These are phyloP conservation scores for Halichoeres trimaculatus DNA, from an alignment of 2,113 vertebrate species.

Conservation along the genomic window DNA sequence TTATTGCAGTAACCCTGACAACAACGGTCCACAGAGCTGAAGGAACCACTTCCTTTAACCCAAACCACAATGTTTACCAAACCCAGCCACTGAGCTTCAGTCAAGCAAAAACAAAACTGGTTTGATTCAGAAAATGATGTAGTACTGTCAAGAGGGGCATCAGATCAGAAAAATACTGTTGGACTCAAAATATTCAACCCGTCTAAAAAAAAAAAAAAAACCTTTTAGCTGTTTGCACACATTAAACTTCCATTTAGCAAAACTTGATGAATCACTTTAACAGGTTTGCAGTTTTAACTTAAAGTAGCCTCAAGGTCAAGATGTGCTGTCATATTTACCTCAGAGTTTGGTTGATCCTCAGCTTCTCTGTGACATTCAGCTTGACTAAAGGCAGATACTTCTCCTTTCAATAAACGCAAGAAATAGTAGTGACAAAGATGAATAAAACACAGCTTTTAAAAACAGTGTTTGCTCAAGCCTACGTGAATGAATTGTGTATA, in stretches of 20 bases:
- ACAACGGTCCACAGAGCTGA: no score
- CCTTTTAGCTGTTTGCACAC: no score
- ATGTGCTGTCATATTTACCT: constrained; percentile 33
- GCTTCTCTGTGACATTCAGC: not conserved
- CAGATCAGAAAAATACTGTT: no score
- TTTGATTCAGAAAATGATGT: not conserved
- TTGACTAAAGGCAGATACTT: not conserved
- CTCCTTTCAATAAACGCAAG: constrained; percentile 29
- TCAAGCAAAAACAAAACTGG: no score
- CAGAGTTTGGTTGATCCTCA: not conserved
- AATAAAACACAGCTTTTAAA: not conserved
- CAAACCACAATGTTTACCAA: not conserved
- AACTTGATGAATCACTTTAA: no score
- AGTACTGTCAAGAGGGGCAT: not conserved
- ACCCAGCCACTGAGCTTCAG: not conserved
- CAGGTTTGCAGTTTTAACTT: no score
- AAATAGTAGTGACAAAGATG: not conserved
- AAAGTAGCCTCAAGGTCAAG: no score
- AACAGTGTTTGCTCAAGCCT: not conserved
- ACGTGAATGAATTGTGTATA: not conserved
- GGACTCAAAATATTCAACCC: no score
- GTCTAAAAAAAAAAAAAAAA: no score
- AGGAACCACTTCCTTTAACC: no score
- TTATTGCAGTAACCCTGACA: no score
- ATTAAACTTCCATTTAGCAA: no score